A percentile compares a stretch with the other conserved stretches of the same genome.
Evolutionary conservation across 2,797 vertebrate species (phyloP).

Genomic region (Percopsis omiscomaycus): DNA sequence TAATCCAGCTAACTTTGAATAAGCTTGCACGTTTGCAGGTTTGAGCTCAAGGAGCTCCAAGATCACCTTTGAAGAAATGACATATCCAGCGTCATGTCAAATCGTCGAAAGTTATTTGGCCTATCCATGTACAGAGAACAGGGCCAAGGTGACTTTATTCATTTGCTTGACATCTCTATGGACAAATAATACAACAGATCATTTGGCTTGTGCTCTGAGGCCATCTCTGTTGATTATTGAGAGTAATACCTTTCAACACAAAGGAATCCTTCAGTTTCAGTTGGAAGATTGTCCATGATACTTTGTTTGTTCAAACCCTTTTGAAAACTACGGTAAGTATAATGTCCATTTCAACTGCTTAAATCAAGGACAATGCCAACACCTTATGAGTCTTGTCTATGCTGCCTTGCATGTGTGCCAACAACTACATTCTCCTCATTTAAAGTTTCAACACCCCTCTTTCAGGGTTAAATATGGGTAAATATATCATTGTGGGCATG

Average conservation of each 20-base stretch:
- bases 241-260: slow-evolving; percentile 18
- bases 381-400: slow-evolving; percentile 58
- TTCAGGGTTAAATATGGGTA: too few relatives aligned
- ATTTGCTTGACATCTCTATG: slow-evolving; percentile 28
- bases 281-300: slow-evolving; percentile 20
- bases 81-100: too few relatives aligned
- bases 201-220: slow-evolving; percentile 2
- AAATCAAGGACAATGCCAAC: slow-evolving; percentile 46
- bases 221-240: background rate
- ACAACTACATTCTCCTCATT: slow-evolving; percentile 53
- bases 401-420: slow-evolving; percentile 43
- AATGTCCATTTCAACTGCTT: slow-evolving; percentile 16
- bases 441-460: slow-evolving; percentile 46
- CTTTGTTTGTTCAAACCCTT: slow-evolving; percentile 16
- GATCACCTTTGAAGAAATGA: too few relatives aligned
- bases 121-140: too few relatives aligned
- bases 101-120: background rate
- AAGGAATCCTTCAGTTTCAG: background rate
- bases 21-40: too few relatives aligned
- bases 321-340: slow-evolving; percentile 1
- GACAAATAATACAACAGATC: slow-evolving; percentile 26
- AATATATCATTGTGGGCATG: slow-evolving; percentile 29
- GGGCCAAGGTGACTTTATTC: background rate
- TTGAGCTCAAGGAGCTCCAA: too few relatives aligned
- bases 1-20: too few relatives aligned